These are phyloP conservation scores for Cantharis nigra DNA, from an alignment of 2,888 invertebrate genomes.

Conservation along the genomic window DNA sequence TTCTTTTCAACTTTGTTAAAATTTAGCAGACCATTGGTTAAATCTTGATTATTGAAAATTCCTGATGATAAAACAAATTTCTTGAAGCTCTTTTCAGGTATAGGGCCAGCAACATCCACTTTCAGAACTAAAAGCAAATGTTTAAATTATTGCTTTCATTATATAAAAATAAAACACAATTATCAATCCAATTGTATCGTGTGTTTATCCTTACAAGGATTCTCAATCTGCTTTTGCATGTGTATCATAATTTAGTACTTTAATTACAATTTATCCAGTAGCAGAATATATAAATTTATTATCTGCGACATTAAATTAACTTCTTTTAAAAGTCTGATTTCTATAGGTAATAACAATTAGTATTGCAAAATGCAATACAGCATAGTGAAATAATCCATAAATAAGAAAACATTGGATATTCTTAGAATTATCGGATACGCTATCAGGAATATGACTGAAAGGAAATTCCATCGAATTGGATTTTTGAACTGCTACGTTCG, in stretches of 20 bases:
- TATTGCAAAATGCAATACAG: neutral
- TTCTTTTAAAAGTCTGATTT: neutral
- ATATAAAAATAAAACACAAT: neutral
- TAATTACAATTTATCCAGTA: neutral
- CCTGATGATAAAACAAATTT: neutral
- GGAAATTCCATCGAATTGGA: constrained; percentile 11
- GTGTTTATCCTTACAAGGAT: constrained; percentile 21
- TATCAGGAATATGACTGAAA: constrained; percentile 10
- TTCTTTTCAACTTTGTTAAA: too few species aligned
- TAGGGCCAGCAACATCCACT: neutral
- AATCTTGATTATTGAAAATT: neutral
- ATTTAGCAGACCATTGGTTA: too few species aligned
- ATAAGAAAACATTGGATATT: neutral
- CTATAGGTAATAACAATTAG: neutral
- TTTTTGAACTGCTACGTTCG: constrained; percentile 9
- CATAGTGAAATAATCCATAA: neutral
- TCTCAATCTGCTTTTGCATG: constrained; percentile 24
- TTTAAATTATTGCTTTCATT: neutral
- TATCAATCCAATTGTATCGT: constrained; percentile 16
- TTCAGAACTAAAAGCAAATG: neutral
- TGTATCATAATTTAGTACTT: constrained; percentile 19
- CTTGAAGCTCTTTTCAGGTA: neutral
- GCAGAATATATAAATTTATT: neutral
- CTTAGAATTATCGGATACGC: neutral
- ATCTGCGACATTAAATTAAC: neutral